Evolutionary conservation across 2,797 vertebrate genomes (phyloP).

Genomic region (Spheniscus humboldti): DNA sequence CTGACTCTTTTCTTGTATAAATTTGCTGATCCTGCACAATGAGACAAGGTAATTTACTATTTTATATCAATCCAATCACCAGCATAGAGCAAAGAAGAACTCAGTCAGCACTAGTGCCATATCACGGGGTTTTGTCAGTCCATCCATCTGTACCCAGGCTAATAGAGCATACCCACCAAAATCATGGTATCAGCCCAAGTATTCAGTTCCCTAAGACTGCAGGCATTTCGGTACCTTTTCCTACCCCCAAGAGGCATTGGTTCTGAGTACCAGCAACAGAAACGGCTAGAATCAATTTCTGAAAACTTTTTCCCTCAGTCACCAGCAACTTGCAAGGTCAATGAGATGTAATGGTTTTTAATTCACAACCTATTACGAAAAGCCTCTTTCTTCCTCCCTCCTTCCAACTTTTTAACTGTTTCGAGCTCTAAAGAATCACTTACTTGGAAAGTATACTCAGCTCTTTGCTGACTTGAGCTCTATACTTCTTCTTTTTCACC

Average conservation of each 20-base stretch:
- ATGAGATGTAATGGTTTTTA: background rate
- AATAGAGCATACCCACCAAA: background rate
- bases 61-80: background rate
- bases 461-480: conserved; percentile 89
- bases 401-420: background rate
- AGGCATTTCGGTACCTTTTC: background rate
- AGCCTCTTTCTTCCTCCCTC: background rate
- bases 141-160: background rate
- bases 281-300: background rate
- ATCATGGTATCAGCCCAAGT: background rate
- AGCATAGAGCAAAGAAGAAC: background rate
- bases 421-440: conserved; percentile 44
- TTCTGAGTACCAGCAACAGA: background rate
- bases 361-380: background rate
- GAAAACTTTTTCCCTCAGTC: background rate
- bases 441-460: conserved; percentile 97
- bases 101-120: background rate
- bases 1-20: conserved; percentile 89
- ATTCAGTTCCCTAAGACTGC: background rate
- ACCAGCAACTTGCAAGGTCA: background rate
- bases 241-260: background rate
- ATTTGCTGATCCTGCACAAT: conserved; percentile 84
- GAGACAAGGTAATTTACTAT: background rate
- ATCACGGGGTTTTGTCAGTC: background rate
- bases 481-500: conserved; percentile 89